Percentiles rank a stretch among this genome's conserved stretches.
These are phyloP conservation scores for Xestobium rufovillosum DNA, from an alignment of 2,888 invertebrate genomes.

Conservation along the genomic window DNA sequence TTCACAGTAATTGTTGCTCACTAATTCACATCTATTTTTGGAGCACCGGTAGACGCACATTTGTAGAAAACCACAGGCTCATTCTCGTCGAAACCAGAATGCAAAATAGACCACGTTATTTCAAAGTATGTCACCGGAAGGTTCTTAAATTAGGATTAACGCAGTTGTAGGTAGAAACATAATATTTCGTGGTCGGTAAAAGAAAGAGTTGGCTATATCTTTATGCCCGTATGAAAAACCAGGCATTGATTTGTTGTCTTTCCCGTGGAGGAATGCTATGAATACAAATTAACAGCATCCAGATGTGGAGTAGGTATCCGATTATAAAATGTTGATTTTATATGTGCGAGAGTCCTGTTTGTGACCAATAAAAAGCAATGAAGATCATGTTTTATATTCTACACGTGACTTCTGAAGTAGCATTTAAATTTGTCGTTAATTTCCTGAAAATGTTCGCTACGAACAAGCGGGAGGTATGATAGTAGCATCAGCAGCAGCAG, in stretches of 20 bases:
- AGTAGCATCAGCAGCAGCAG: no score
- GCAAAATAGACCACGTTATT: no score
- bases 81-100: no score
- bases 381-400: slow-evolving; percentile 26
- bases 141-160: slow-evolving; percentile 38
- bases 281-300: slow-evolving; percentile 26
- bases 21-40: no score
- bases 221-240: slow-evolving; percentile 34
- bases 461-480: no score
- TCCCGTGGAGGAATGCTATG: slow-evolving; percentile 26
- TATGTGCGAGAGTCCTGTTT: slow-evolving; percentile 26
- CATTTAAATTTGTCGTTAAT: no score
- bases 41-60: no score
- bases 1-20: no score
- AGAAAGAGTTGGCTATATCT: slow-evolving; percentile 5
- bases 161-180: no score
- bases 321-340: slow-evolving; percentile 31
- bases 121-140: slow-evolving; percentile 27
- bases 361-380: slow-evolving; percentile 27
- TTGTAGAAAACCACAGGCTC: no score
- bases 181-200: slow-evolving; percentile 27
- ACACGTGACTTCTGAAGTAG: slow-evolving; percentile 27
- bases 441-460: no score
- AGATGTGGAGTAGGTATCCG: slow-evolving; percentile 28
- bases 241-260: slow-evolving; percentile 40